Evolutionary conservation across 2,113 vertebrate genomes (phyloP).

Genomic region (Perccottus glenii): DNA sequence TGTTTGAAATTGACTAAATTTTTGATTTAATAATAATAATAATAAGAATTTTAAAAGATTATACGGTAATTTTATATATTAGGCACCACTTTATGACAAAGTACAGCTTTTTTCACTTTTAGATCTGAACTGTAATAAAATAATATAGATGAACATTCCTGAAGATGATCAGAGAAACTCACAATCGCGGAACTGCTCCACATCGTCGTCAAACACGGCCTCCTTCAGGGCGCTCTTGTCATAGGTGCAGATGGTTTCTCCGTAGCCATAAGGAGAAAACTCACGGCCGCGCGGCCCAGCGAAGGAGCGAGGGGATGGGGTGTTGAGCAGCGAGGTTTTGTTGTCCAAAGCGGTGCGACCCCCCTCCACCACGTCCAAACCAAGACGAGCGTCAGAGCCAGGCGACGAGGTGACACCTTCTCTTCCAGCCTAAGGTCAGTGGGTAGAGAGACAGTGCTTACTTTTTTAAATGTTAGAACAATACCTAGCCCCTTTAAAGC

Average conservation of each 20-base stretch:
- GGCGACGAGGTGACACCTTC: conserved; percentile 71
- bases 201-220: conserved; percentile 96
- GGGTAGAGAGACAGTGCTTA: background rate
- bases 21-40: too few relatives aligned
- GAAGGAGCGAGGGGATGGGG: conserved; percentile 91
- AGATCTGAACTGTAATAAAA: too few relatives aligned
- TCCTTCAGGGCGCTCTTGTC: conserved; percentile 97
- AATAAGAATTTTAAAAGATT: too few relatives aligned
- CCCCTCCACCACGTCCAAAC: conserved; percentile 82
- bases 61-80: too few relatives aligned
- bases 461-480: background rate
- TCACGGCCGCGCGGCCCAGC: conserved; percentile 88
- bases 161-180: conserved; percentile 40
- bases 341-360: conserved; percentile 95
- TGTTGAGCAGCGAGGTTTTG: conserved; percentile 97
- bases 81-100: too few relatives aligned
- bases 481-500: too few relatives aligned
- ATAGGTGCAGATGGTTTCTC: conserved; percentile 89
- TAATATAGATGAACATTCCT: background rate
- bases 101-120: too few relatives aligned
- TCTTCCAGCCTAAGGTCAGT: conserved; percentile 62
- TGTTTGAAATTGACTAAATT: too few relatives aligned
- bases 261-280: conserved; percentile 91
- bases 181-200: conserved; percentile 97
- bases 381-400: conserved; percentile 71